Conservation (phyloP, 2,113 vertebrate species). For the Lathamus discolor region DNA sequence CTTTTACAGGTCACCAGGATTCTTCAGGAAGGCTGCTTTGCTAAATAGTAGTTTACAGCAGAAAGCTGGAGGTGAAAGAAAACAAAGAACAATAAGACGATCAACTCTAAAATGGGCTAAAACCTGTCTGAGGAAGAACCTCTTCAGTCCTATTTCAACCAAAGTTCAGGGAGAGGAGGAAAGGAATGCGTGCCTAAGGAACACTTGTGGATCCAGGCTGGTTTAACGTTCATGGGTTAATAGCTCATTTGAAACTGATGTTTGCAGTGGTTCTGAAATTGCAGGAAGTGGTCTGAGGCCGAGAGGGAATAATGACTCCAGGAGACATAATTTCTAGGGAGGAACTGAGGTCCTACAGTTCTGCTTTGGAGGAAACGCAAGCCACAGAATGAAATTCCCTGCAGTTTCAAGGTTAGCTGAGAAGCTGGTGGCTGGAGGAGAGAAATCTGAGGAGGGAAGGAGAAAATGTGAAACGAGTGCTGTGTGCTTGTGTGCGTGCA, state of each 20-base stretch:
- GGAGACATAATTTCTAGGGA: conserved; percentile 21
- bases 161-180: neutral
- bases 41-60: neutral
- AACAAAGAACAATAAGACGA: neutral
- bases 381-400: conserved; percentile 1
- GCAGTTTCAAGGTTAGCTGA: neutral
- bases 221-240: conserved; percentile 22
- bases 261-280: conserved; percentile 34
- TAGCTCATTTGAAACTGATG: neutral
- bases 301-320: neutral
- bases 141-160: neutral
- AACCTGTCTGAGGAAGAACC: neutral
- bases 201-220: neutral
- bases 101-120: neutral
- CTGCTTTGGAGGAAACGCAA: neutral
- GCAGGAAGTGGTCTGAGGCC: conserved; percentile 28
- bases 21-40: conserved; percentile 22
- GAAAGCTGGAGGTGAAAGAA: neutral
- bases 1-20: conserved; percentile 2
- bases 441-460: conserved; percentile 2
- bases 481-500: neutral
- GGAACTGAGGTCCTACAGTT: neutral
- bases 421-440: neutral
- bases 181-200: neutral
- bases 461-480: neutral